phyloP scores from a whole-genome alignment of 2,888 invertebrate genomes.

The Taphrorychus bicolor region DNA sequence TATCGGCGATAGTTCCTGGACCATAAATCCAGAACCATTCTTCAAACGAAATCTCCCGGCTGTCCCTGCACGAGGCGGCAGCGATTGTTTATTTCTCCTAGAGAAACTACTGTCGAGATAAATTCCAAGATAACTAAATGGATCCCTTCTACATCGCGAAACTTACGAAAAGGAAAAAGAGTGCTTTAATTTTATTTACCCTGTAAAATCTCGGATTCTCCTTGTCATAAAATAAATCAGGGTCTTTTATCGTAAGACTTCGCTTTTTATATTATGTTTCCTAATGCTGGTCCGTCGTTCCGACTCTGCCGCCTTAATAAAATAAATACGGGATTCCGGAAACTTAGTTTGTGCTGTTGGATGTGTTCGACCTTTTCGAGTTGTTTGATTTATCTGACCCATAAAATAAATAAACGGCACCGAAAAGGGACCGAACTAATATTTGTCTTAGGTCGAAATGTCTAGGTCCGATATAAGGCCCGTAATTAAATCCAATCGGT shows the following conservation, averaged over 20 bases:
- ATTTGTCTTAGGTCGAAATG: conserved; percentile 1
- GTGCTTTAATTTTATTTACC: conserved; percentile 42
- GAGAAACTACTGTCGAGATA: conserved; percentile 39
- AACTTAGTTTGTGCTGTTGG: conserved; percentile 31
- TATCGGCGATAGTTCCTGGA: conserved; percentile 6
- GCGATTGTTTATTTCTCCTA: conserved; percentile 34
- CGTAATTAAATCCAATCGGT: background rate
- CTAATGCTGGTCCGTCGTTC: conserved; percentile 36
- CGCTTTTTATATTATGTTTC: conserved; percentile 42
- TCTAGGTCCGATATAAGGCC: background rate
- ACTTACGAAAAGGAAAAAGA: conserved; percentile 38
- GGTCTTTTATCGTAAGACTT: conserved; percentile 38
- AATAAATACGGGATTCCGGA: conserved; percentile 39
- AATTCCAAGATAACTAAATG: conserved; percentile 49
- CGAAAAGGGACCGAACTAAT: conserved; percentile 12
- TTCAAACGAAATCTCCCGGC: conserved; percentile 21
- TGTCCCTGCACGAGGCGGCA: conserved; percentile 2
- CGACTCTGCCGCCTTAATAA: conserved; percentile 37
- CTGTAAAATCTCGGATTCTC: conserved; percentile 41
- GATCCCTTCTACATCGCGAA: conserved; percentile 43
- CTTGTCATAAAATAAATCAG: conserved; percentile 41
- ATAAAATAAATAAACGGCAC: conserved; percentile 18
- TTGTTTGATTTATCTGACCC: conserved; percentile 35
- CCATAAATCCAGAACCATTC: conserved; percentile 16
- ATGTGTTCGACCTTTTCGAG: conserved; percentile 32